Base-by-base conservation (phyloP, 2,113 vertebrate genomes). In the Heterocephalus glaber region DNA sequence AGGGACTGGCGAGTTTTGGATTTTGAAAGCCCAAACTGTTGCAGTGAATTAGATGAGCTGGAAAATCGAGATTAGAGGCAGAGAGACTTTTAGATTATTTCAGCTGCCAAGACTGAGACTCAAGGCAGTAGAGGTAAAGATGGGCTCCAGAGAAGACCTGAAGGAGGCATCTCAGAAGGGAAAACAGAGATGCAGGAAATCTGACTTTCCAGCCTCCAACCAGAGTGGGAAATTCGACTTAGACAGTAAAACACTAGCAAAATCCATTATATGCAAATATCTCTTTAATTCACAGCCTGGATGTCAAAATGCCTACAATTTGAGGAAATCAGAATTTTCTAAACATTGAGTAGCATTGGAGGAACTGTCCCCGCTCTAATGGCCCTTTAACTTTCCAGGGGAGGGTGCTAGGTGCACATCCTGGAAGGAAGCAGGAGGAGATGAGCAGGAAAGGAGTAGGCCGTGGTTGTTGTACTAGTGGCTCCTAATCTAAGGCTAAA, bases 371-470 rank as follows among this genome's bases (percentile, higher is more conserved):
- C 3, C 16, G 47, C n/a, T 41, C 2, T 0, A 4, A 11, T 10
- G 49, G 35, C 41, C 49, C 74, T 92, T 47, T n/a, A 0, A 20
- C 41, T 54, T 85, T 61, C 44, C 89, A 87, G 61, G 0, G 68
- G 89, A 80, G 49, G 76, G 82, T 49, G 30, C 44, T 13, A 7
- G n/a, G 58, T 68, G 33, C 33, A 63, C 65, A 72, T 26, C n/a
- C 24, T 41, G 49, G 79, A 74, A 41, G 85, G 81, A 90, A 85
- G 76, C n/a, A 94, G 88, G 74, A 92, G 47, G 80, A 33, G 26
- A 47, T 28, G 28, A 19, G 28, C 61, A 14, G n/a, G 41, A 83
- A 80, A 56, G 52, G 5, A 3, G 4, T n/a, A 22, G 24, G 10
- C 58, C 93, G 19, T 92, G 33, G 84, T 61, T 76, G 26, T 56